phyloP scores from a whole-genome alignment of 2,113 vertebrate genomes.

The Phrynocephalus versicolor region DNA sequence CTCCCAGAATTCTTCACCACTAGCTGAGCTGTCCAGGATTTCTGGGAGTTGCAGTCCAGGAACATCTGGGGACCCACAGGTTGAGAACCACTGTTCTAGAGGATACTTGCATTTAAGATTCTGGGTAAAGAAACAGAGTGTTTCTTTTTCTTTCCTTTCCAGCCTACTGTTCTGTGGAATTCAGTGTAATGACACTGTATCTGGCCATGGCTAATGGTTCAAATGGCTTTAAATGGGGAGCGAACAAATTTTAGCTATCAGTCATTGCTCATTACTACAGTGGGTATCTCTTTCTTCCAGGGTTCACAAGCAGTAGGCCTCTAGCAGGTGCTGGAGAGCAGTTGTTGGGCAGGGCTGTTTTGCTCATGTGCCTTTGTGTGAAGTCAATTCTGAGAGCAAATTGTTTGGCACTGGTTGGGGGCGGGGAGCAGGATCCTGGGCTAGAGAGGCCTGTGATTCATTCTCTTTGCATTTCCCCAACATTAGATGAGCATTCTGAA shows the following conservation, averaged over 20 bases:
- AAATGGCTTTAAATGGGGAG: neutral
- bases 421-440: neutral
- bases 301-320: neutral
- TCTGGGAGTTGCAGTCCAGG: too few species aligned
- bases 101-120: neutral
- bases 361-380: too few species aligned
- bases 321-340: neutral
- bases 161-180: neutral
- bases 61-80: too few species aligned
- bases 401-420: neutral
- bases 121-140: neutral
- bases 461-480: neutral
- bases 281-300: neutral
- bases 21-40: too few species aligned
- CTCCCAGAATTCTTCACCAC: too few species aligned
- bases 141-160: neutral
- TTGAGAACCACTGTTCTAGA: too few species aligned
- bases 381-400: too few species aligned
- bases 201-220: neutral
- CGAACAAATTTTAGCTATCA: too few species aligned
- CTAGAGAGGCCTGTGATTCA: neutral
- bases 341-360: neutral
- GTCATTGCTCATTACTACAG: neutral
- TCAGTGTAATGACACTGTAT: neutral
- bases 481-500: neutral